Conservation (phyloP, 2,113 vertebrate genomes). For the Columbina picui region DNA sequence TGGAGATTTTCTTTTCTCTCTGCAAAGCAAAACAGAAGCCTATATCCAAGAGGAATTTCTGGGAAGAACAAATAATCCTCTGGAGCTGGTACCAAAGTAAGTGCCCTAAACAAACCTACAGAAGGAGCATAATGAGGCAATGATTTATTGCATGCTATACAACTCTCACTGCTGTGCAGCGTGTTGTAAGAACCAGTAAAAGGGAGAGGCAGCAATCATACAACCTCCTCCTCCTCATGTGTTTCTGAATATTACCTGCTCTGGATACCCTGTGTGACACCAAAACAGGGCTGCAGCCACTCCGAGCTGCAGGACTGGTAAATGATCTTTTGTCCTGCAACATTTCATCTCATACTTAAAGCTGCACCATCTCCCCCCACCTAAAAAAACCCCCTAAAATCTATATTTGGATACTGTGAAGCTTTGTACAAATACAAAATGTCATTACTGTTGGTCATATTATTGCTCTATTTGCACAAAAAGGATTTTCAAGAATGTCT, state of each 20-base stretch:
- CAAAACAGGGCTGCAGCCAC: background rate
- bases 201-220: slow-evolving; percentile 24
- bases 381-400: background rate
- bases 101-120: slow-evolving; percentile 52
- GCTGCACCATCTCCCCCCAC: background rate
- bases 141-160: slow-evolving; percentile 37
- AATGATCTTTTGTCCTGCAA: background rate
- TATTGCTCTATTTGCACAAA: background rate
- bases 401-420: background rate
- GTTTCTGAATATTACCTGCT: slow-evolving; percentile 20
- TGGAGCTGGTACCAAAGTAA: background rate
- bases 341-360: accelerated
- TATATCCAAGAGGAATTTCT: background rate
- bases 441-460: accelerated
- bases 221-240: background rate
- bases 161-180: background rate
- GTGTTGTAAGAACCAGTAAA: background rate
- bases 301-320: background rate
- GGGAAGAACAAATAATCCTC: slow-evolving; percentile 26
- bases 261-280: background rate
- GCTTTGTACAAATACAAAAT: background rate
- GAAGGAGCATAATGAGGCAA: slow-evolving; percentile 59
- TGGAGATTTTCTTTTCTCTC: background rate
- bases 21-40: background rate
- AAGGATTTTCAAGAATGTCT: background rate